Conservation (phyloP, 2,888 invertebrate species). For the Sipha maydis region DNA sequence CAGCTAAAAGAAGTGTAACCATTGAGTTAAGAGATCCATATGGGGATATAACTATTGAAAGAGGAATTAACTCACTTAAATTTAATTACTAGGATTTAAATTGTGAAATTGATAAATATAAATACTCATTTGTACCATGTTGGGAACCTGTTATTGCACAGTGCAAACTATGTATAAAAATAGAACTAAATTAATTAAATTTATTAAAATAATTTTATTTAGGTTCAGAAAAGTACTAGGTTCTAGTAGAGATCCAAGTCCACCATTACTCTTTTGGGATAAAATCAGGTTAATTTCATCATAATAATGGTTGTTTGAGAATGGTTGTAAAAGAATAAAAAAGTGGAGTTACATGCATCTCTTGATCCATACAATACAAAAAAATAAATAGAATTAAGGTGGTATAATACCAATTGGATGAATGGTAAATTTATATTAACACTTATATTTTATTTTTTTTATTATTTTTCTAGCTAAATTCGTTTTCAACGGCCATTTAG, state of each 20-base stretch:
- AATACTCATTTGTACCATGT: slow-evolving; percentile 97
- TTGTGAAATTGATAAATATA: slow-evolving; percentile 88
- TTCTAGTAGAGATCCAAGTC: slow-evolving; percentile 91
- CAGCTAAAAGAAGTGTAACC: slow-evolving; percentile 80
- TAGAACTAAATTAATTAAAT: not conserved
- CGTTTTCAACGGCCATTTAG: slow-evolving; percentile 90
- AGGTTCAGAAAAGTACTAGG: slow-evolving; percentile 86
- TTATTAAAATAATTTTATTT: slow-evolving; percentile 64
- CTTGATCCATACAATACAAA: slow-evolving; percentile 98
- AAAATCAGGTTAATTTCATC: slow-evolving; percentile 88
- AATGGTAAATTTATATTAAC: slow-evolving; percentile 73
- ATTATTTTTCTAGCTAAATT: slow-evolving; percentile 78
- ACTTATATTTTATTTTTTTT: not conserved
- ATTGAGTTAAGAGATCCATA: slow-evolving; percentile 88
- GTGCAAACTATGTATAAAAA: slow-evolving; percentile 77
- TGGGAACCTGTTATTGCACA: slow-evolving; percentile 98
- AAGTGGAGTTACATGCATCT: slow-evolving; percentile 93
- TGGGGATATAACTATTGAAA: slow-evolving; percentile 82
- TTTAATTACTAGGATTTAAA: slow-evolving; percentile 98
- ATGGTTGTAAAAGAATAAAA: slow-evolving; percentile 87
- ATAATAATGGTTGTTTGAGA: slow-evolving; percentile 93
- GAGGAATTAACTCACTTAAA: slow-evolving; percentile 94
- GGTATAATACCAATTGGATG: slow-evolving; percentile 96
- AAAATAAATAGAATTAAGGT: slow-evolving; percentile 97
- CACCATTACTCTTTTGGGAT: slow-evolving; percentile 96